Percentiles rank a stretch among this genome's conserved stretches.
Conservation (phyloP, 30 jellyfish, hydroid and myxozoan species). For the Aurelia coerulea region DNA sequence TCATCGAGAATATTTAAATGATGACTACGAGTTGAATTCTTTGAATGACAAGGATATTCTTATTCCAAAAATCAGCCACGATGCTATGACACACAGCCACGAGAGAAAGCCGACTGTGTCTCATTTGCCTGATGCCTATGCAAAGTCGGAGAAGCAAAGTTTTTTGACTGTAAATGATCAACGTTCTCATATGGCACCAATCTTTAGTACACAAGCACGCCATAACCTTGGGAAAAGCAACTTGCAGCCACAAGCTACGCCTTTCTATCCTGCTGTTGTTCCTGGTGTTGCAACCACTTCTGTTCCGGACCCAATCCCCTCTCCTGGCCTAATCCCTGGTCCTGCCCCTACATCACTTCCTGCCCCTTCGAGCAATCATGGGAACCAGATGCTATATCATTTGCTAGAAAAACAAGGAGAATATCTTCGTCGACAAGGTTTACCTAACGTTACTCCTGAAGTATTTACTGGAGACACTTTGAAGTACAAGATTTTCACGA, state of each 20-base stretch:
- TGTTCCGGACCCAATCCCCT: slow-evolving; percentile 29
- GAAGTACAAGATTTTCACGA: slow-evolving; percentile 47
- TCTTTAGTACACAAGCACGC: slow-evolving; percentile 35
- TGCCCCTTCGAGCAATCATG: slow-evolving; percentile 50
- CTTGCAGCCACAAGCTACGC: slow-evolving; percentile 37
- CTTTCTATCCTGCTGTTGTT: slow-evolving; percentile 37
- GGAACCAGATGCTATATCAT: slow-evolving; percentile 40
- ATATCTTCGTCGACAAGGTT: slow-evolving; percentile 37
- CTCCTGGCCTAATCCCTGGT: slow-evolving; percentile 39
- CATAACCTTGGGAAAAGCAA: slow-evolving; percentile 17
- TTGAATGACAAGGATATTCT: slow-evolving; percentile 35
- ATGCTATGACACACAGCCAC: slow-evolving; percentile 29
- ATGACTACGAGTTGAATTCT: slow-evolving; percentile 28
- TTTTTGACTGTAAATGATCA: slow-evolving; percentile 17
- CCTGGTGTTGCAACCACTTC: slow-evolving; percentile 32
- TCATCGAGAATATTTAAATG: slow-evolving; percentile 45
- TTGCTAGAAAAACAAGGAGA: slow-evolving; percentile 51
- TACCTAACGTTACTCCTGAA: too few relatives aligned
- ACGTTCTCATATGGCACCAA: slow-evolving; percentile 34
- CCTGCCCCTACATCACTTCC: slow-evolving; percentile 28
- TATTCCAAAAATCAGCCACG: slow-evolving; percentile 22
- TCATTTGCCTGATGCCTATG: slow-evolving; percentile 21
- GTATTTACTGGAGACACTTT: slow-evolving; percentile 46
- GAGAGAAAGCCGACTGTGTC: slow-evolving; percentile 34
- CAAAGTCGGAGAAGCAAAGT: slow-evolving; percentile 21